These are phyloP conservation scores for Nycticryphes semicollaris DNA, from an alignment of 2,113 vertebrate genomes.

Conservation along the genomic window DNA sequence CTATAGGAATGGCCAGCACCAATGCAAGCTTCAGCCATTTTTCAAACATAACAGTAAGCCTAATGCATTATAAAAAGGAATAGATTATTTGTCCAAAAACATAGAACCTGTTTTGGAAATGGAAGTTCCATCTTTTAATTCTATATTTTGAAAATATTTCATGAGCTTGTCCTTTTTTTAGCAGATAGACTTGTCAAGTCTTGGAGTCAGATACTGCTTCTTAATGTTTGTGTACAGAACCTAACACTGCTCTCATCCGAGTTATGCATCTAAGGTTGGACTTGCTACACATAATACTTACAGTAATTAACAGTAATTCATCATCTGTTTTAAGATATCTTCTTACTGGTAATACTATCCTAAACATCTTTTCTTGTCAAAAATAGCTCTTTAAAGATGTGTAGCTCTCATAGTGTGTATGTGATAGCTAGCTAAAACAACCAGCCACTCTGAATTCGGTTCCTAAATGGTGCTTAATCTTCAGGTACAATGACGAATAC, in stretches of 20 bases:
- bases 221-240: background rate
- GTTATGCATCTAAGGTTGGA: background rate
- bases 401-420: background rate
- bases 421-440: background rate
- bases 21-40: background rate
- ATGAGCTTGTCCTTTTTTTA: background rate
- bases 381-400: background rate
- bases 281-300: background rate
- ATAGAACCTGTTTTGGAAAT: background rate
- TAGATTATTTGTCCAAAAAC: constrained; percentile 1
- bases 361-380: background rate
- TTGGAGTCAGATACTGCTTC: background rate
- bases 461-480: background rate
- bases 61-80: background rate
- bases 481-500: background rate
- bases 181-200: background rate
- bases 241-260: background rate
- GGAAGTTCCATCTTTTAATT: background rate
- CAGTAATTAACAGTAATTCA: background rate
- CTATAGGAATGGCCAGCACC: background rate
- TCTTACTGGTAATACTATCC: background rate
- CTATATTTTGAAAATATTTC: background rate
- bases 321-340: background rate
- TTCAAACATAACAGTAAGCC: background rate
- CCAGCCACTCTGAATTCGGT: background rate